phyloP scores from a whole-genome alignment of 2,888 invertebrate species.

The Tipula lateralis region DNA sequence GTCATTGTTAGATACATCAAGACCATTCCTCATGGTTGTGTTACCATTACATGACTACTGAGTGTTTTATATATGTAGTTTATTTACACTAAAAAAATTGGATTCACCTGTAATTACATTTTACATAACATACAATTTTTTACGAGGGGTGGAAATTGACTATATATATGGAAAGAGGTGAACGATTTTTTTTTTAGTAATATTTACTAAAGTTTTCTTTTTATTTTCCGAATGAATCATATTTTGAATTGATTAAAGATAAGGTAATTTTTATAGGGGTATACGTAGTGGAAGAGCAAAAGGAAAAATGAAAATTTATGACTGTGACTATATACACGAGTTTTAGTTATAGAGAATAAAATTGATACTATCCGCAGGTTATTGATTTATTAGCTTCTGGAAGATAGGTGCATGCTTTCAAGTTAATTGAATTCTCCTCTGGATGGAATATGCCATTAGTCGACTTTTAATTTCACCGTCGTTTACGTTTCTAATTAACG shows the following conservation, averaged over 20 bases:
- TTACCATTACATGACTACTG: background rate
- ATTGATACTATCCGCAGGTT: background rate
- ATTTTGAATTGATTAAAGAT: constrained; percentile 19
- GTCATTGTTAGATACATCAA: background rate
- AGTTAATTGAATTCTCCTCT: background rate
- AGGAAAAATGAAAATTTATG: background rate
- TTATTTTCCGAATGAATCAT: constrained; percentile 6
- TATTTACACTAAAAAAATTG: background rate
- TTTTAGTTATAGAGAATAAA: background rate
- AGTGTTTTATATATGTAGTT: background rate
- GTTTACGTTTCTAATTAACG: too few relatives aligned
- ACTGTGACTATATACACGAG: too few relatives aligned
- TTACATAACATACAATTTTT: background rate
- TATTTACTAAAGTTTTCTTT: background rate
- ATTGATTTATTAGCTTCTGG: background rate
- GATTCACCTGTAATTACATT: background rate
- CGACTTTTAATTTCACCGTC: too few relatives aligned
- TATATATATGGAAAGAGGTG: background rate
- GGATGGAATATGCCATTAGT: too few relatives aligned
- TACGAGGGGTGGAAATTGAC: background rate
- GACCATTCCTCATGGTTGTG: background rate
- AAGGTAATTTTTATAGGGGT: background rate
- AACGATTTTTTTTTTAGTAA: background rate
- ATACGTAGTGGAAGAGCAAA: background rate
- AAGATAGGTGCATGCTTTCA: too few relatives aligned